These are phyloP conservation scores for Esox lucius DNA, from an alignment of 2,797 vertebrate species.

Conservation along the genomic window DNA sequence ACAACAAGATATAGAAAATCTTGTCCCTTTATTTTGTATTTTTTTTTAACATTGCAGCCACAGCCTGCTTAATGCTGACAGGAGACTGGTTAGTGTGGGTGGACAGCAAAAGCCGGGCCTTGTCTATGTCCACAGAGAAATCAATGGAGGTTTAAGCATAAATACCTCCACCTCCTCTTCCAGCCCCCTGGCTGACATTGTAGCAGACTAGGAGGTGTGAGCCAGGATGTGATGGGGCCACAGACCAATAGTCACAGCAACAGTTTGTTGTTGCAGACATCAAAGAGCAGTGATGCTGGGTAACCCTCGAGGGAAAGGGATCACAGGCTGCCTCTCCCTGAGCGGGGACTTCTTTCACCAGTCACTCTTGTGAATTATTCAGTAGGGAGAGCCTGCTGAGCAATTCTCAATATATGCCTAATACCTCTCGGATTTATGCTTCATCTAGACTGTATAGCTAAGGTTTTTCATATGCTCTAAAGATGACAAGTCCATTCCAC, in stretches of 20 bases:
- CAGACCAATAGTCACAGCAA: conserved; percentile 23
- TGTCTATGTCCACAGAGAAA: conserved; percentile 61
- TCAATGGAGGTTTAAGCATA: conserved; percentile 53
- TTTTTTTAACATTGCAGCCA: conserved; percentile 1
- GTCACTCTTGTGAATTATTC: background rate
- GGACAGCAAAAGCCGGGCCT: conserved; percentile 45
- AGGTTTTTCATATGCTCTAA: background rate
- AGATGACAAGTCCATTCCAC: background rate
- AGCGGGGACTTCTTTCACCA: background rate
- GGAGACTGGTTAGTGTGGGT: conserved; percentile 54
- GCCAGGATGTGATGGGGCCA: background rate
- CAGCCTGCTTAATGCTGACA: conserved; percentile 50
- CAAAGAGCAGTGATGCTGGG: conserved; percentile 49
- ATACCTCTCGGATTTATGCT: background rate
- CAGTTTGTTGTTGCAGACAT: conserved; percentile 57
- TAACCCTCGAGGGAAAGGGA: conserved; percentile 28
- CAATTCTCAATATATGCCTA: background rate
- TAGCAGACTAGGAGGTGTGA: conserved; percentile 49
- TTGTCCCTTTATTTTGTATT: conserved; percentile 30
- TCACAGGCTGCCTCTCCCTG: conserved; percentile 4
- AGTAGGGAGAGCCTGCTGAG: background rate
- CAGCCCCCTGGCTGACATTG: conserved; percentile 2
- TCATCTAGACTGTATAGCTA: background rate
- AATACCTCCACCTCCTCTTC: background rate
- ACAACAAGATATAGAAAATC: conserved; percentile 53